phyloP scores from a whole-genome alignment of 2,888 invertebrate species.

The Sisyra nigra region DNA sequence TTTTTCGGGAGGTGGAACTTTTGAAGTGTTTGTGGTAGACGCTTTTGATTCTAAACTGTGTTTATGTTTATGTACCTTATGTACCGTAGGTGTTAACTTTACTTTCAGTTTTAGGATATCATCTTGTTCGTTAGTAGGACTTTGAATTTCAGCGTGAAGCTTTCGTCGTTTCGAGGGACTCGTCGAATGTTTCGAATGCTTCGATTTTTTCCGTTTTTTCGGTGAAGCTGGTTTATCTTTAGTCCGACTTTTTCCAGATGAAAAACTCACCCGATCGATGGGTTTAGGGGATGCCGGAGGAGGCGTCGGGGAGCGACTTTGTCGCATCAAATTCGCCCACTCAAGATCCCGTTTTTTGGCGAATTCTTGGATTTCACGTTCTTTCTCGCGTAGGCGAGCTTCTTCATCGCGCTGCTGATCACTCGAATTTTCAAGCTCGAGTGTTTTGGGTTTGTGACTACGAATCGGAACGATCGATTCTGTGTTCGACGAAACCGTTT shows the following conservation, averaged over 20 bases:
- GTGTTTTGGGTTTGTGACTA: background rate
- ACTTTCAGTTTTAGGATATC: conserved; percentile 35
- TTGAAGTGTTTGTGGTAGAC: conserved; percentile 10
- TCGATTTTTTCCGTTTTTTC: conserved; percentile 37
- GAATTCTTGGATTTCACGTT: conserved; percentile 24
- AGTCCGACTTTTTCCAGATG: background rate
- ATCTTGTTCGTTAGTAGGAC: conserved; percentile 22
- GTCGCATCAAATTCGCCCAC: conserved; percentile 19
- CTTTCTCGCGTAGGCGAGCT: conserved; percentile 25
- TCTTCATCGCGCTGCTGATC: conserved; percentile 24
- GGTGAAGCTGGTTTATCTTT: conserved; percentile 17
- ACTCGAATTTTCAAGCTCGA: background rate
- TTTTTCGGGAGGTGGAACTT: conserved; percentile 5
- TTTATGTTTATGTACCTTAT: conserved; percentile 27
- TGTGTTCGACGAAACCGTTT: conserved; percentile 10
- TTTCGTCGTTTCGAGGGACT: conserved; percentile 29
- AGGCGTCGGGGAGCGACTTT: background rate
- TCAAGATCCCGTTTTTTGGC: conserved; percentile 27
- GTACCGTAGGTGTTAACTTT: conserved; percentile 27
- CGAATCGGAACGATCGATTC: background rate
- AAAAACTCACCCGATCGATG: background rate
- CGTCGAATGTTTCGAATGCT: conserved; percentile 35
- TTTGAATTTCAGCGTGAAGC: conserved; percentile 35
- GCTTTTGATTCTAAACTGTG: too few species aligned
- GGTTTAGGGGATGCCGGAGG: background rate